These are phyloP conservation scores for Cacatua alba DNA, from an alignment of 2,113 vertebrate species.

Conservation along the genomic window DNA sequence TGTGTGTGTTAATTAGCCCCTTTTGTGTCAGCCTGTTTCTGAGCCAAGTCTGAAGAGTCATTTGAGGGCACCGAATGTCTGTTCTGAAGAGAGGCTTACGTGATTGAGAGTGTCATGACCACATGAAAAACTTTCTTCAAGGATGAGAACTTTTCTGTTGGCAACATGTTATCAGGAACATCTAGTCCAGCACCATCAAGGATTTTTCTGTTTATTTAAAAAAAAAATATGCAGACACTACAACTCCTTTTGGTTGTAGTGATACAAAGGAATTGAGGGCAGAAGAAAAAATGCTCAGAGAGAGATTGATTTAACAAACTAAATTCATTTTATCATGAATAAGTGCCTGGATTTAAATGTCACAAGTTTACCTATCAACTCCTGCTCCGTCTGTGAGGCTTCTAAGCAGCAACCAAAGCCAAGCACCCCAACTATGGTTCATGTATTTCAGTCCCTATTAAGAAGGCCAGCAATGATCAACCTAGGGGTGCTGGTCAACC, in stretches of 20 bases:
- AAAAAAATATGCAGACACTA: slow-evolving; percentile 50
- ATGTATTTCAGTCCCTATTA: not conserved
- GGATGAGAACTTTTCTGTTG: slow-evolving; percentile 69
- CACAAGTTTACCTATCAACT: slow-evolving; percentile 23
- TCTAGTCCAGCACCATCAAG: slow-evolving; percentile 60
- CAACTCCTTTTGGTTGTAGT: slow-evolving; percentile 23
- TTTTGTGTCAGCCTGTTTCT: slow-evolving; percentile 60
- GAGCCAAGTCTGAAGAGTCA: slow-evolving; percentile 67
- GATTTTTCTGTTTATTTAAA: slow-evolving; percentile 67
- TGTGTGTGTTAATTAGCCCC: slow-evolving; percentile 56
- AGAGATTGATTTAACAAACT: not conserved
- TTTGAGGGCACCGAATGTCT: slow-evolving; percentile 58
- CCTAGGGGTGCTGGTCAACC: not conserved
- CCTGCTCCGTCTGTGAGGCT: not conserved
- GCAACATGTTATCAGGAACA: slow-evolving; percentile 65
- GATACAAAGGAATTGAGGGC: slow-evolving; percentile 19
- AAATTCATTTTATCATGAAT: not conserved
- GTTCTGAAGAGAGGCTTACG: slow-evolving; percentile 40
- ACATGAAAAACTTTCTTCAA: slow-evolving; percentile 67
- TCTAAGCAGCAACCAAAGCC: not conserved
- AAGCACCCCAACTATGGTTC: not conserved
- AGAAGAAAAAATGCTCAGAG: not conserved
- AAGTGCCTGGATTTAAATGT: not conserved
- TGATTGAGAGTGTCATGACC: slow-evolving; percentile 63
- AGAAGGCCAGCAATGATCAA: not conserved